A percentile compares a stretch with the other conserved stretches of the same genome.
These are phyloP conservation scores for Bos javanicus DNA, from an alignment of 2,113 vertebrate genomes.

Conservation along the genomic window DNA sequence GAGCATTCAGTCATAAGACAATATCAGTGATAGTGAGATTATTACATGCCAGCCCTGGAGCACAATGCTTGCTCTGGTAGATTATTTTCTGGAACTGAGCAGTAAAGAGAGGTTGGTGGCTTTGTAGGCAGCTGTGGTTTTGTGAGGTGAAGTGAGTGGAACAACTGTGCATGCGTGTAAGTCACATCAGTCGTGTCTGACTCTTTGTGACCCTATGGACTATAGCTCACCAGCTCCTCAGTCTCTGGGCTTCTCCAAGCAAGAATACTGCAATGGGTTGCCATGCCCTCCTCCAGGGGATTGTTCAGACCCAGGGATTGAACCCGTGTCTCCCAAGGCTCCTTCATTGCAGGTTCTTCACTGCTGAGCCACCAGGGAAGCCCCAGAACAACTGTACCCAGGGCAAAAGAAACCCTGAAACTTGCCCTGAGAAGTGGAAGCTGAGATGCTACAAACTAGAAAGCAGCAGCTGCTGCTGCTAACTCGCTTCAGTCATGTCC, in stretches of 20 bases:
- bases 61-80: not conserved
- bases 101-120: not conserved
- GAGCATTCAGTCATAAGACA: not conserved
- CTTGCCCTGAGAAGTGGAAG: not conserved
- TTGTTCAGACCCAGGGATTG: not conserved
- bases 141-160: not conserved
- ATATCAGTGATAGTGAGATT: not conserved
- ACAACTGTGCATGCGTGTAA: not conserved
- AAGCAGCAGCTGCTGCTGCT: not conserved
- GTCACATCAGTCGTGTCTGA: accelerated
- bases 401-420: not conserved
- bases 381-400: not conserved
- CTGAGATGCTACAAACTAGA: not conserved
- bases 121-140: not conserved
- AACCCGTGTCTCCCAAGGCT: not conserved
- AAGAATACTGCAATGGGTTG: not conserved
- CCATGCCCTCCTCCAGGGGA: not conserved
- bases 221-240: not conserved
- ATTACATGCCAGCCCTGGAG: not conserved
- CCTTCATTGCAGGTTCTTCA: not conserved
- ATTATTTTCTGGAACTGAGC: not conserved
- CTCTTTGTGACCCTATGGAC: not conserved
- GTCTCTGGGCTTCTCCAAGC: not conserved
- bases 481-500: too few species aligned
- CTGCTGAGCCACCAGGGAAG: not conserved